Conservation (phyloP, 1,140 invertebrate species). For the Drosophila lacteicornis region DNA sequence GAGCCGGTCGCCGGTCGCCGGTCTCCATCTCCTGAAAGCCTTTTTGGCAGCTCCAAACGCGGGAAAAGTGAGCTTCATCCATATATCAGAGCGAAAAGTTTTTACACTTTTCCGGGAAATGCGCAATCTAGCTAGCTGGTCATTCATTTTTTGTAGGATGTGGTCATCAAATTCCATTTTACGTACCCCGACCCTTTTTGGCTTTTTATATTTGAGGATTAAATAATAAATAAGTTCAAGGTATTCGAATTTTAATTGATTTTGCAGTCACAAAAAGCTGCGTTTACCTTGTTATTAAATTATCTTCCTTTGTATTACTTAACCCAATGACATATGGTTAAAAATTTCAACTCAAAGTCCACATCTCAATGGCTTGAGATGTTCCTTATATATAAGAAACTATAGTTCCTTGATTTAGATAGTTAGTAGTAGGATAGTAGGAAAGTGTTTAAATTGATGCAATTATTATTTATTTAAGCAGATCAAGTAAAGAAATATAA, state of each 20-base stretch:
- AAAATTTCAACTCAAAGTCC: neutral
- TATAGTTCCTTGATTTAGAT: neutral
- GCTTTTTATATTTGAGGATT: no score
- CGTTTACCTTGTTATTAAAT: no score
- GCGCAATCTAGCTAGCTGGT: neutral
- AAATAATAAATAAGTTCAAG: neutral
- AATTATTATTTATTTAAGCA: no score
- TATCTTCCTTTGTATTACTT: no score
- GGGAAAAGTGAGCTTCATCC: conserved; percentile 30
- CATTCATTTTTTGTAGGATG: conserved; percentile 25
- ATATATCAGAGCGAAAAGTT: conserved; percentile 34
- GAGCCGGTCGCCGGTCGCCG: conserved; percentile 20
- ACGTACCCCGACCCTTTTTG: neutral
- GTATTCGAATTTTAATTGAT: no score
- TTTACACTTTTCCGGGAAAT: neutral
- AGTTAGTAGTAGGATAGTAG: conserved; percentile 5
- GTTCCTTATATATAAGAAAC: neutral
- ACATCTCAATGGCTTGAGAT: neutral
- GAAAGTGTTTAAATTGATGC: no score
- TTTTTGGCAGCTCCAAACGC: conserved; percentile 60
- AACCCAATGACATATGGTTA: no score
- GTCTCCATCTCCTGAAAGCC: conserved; percentile 51
- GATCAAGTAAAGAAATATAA: no score
- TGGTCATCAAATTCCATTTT: neutral
- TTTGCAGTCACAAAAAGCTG: no score